These are phyloP conservation scores for Euproctis similis DNA, from an alignment of 2,888 invertebrate species.

Conservation along the genomic window DNA sequence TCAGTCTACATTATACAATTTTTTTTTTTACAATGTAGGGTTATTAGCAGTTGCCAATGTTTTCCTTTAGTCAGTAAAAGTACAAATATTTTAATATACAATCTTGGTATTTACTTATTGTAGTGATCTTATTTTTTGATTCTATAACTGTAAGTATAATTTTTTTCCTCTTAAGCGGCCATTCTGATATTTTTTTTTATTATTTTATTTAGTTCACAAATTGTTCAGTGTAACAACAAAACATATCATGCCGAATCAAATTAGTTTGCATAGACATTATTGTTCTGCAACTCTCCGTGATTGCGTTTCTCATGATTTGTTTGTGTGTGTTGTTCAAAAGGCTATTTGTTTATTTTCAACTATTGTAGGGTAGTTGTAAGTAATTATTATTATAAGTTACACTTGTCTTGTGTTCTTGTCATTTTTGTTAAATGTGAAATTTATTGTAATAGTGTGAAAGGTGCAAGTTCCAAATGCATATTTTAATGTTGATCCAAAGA, in stretches of 20 bases:
- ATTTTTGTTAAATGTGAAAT: conserved; percentile 62
- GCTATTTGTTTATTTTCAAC: conserved; percentile 63
- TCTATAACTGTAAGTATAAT: conserved; percentile 74
- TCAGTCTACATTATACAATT: conserved; percentile 75
- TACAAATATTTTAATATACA: conserved; percentile 85
- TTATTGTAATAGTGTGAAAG: conserved; percentile 61
- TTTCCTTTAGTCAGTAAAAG: conserved; percentile 88
- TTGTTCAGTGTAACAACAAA: conserved; percentile 69
- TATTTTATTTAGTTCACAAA: conserved; percentile 54
- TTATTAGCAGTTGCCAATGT: conserved; percentile 76
- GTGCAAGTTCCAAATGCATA: conserved; percentile 69
- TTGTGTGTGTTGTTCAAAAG: conserved; percentile 54
- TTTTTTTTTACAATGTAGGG: conserved; percentile 73
- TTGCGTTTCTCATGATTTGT: conserved; percentile 38
- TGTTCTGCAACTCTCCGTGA: conserved; percentile 54
- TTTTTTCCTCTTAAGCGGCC: conserved; percentile 63
- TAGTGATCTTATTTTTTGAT: conserved; percentile 72
- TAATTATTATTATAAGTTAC: conserved; percentile 57
- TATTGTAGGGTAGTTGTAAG: conserved; percentile 72
- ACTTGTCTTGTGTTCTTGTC: conserved; percentile 56
- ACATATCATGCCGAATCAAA: conserved; percentile 71
- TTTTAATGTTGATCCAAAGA: conserved; percentile 74
- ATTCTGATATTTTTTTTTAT: conserved; percentile 57
- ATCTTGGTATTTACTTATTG: conserved; percentile 77
- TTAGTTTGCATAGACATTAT: conserved; percentile 47